Percentiles rank a stretch among this genome's conserved stretches.
Conservation (phyloP, 2,797 vertebrate species). For the Cirrhinus molitorella region DNA sequence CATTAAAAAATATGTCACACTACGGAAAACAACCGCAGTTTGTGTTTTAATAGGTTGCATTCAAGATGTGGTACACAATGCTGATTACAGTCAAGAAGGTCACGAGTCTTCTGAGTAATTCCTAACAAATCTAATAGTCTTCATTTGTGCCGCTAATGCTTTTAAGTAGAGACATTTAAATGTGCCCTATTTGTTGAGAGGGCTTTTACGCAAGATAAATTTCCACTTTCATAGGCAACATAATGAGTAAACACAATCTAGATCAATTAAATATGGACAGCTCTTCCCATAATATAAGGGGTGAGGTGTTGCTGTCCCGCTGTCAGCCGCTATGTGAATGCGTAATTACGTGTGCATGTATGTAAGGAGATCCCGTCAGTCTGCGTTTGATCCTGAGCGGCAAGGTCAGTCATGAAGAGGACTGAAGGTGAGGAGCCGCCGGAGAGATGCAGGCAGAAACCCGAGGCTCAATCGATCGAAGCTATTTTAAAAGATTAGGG, state of each 20-base stretch:
- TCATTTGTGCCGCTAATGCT: neutral
- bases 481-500: slow-evolving; percentile 79
- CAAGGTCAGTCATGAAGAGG: slow-evolving; percentile 57
- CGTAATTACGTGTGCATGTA: neutral
- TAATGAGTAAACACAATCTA: neutral
- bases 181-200: neutral
- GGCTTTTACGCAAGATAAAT: neutral
- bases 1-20: neutral
- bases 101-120: neutral
- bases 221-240: no score
- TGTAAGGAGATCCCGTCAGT: slow-evolving; percentile 62
- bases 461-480: slow-evolving; percentile 76
- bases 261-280: neutral
- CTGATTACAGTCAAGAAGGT: neutral
- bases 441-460: slow-evolving; percentile 72
- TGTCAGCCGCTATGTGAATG: neutral
- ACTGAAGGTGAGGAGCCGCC: slow-evolving; percentile 49
- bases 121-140: neutral
- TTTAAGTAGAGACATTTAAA: neutral
- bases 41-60: neutral
- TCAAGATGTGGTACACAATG: neutral
- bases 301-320: neutral
- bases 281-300: neutral
- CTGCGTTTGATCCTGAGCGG: slow-evolving; percentile 38
- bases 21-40: neutral